Conservation (phyloP, 2,797 vertebrate species). For the Brotula barbata region DNA sequence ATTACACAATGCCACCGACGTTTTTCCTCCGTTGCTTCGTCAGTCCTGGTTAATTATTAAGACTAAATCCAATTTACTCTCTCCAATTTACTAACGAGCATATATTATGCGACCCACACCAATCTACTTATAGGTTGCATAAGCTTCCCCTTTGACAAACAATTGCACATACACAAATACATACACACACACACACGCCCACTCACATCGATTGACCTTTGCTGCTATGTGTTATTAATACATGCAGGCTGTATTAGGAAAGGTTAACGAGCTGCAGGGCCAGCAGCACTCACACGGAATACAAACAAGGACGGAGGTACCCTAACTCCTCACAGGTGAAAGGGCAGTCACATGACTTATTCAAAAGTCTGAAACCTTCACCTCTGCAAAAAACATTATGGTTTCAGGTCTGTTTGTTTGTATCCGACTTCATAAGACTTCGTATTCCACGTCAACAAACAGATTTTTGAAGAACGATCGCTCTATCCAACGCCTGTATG, state of each 20-base stretch:
- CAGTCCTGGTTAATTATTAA: constrained; percentile 68
- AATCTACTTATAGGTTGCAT: constrained; percentile 57
- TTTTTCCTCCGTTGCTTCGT: constrained; percentile 42
- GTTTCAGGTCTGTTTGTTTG: no score
- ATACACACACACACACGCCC: constrained; percentile 29
- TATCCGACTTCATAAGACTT: no score
- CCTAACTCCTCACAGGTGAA: constrained; percentile 21
- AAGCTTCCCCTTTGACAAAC: constrained; percentile 65
- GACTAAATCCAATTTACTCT: constrained; percentile 60
- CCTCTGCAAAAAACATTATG: not conserved
- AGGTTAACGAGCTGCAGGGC: constrained; percentile 80
- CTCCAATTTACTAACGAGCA: constrained; percentile 45
- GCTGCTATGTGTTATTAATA: constrained; percentile 78
- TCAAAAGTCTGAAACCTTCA: not conserved
- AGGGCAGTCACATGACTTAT: constrained; percentile 20
- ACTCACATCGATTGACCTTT: constrained; percentile 78
- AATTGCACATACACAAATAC: constrained; percentile 56
- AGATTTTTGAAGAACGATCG: no score
- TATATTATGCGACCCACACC: constrained; percentile 41
- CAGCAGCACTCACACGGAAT: constrained; percentile 59
- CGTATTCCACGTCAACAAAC: no score
- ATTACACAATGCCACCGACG: constrained; percentile 46
- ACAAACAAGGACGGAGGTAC: constrained; percentile 62
- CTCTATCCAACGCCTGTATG: no score
- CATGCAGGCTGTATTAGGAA: constrained; percentile 77